These are phyloP conservation scores for Hesperia comma DNA, from an alignment of 2,888 invertebrate species.

Conservation along the genomic window DNA sequence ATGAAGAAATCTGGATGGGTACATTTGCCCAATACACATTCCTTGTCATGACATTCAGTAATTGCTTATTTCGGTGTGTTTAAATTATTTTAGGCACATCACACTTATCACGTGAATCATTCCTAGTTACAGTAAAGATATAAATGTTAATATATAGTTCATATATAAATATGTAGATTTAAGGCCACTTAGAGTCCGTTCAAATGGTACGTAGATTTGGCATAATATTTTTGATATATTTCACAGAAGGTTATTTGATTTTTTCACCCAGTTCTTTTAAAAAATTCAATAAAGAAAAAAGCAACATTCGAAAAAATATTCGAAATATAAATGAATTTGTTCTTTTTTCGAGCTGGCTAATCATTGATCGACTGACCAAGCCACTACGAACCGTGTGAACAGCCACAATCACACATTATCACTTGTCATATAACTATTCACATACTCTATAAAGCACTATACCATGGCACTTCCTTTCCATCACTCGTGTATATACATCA, in stretches of 20 bases:
- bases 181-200: conserved; percentile 20
- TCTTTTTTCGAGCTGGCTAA: too few species aligned
- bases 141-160: not conserved
- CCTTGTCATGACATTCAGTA: too few species aligned
- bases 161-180: conserved; percentile 6
- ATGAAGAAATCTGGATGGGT: too few species aligned
- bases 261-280: too few species aligned
- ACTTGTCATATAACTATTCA: conserved; percentile 25
- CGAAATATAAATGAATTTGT: too few species aligned
- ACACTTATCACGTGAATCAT: not conserved
- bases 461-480: conserved; percentile 69
- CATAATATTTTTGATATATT: too few species aligned
- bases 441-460: conserved; percentile 65
- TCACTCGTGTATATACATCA: conserved; percentile 56
- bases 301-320: too few species aligned
- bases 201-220: conserved; percentile 13
- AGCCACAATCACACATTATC: conserved; percentile 21
- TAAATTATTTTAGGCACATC: not conserved
- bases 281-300: too few species aligned
- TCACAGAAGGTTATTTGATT: too few species aligned
- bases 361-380: too few species aligned
- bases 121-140: not conserved
- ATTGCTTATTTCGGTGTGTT: too few species aligned
- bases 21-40: too few species aligned
- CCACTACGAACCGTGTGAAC: not conserved